Evolutionary conservation across 2,797 vertebrate species (phyloP).

Genomic region (Enoplosus armatus): DNA sequence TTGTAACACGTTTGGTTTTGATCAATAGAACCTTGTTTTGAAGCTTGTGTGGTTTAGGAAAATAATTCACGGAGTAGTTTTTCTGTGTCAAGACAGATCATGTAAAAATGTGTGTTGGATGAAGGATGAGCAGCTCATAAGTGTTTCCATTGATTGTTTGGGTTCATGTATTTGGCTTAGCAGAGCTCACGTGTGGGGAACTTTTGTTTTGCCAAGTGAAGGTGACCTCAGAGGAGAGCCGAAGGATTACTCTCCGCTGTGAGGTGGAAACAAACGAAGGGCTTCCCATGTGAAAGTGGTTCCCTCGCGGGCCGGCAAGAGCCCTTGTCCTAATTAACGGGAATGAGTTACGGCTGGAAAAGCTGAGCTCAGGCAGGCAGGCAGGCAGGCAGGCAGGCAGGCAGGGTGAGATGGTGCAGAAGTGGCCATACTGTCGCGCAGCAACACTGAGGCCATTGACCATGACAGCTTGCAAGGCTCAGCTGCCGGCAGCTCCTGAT

Average conservation of each 20-base stretch:
- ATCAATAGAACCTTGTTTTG: conserved; percentile 66
- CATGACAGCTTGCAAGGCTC: conserved; percentile 32
- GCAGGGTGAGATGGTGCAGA: conserved; percentile 47
- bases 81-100: conserved; percentile 57
- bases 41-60: conserved; percentile 53
- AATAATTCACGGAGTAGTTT: conserved; percentile 39
- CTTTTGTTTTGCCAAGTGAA: conserved; percentile 38
- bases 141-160: conserved; percentile 68
- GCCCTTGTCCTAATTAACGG: conserved; percentile 67
- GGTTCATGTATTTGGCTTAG: conserved; percentile 59
- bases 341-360: conserved; percentile 77
- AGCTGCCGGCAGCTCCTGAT: conserved; percentile 43
- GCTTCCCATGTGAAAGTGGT: conserved; percentile 77
- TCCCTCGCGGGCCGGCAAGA: conserved; percentile 54
- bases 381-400: conserved; percentile 16
- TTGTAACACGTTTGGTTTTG: conserved; percentile 29
- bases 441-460: conserved; percentile 51
- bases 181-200: conserved; percentile 58
- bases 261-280: conserved; percentile 51
- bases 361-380: conserved; percentile 71
- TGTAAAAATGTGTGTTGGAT: conserved; percentile 40
- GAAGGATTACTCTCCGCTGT: conserved; percentile 41
- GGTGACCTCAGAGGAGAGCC: conserved; percentile 59
- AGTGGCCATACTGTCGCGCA: conserved; percentile 9
- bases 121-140: conserved; percentile 56